Evolutionary conservation across 2,797 vertebrate species (phyloP).

Genomic region (Allobates femoralis): DNA sequence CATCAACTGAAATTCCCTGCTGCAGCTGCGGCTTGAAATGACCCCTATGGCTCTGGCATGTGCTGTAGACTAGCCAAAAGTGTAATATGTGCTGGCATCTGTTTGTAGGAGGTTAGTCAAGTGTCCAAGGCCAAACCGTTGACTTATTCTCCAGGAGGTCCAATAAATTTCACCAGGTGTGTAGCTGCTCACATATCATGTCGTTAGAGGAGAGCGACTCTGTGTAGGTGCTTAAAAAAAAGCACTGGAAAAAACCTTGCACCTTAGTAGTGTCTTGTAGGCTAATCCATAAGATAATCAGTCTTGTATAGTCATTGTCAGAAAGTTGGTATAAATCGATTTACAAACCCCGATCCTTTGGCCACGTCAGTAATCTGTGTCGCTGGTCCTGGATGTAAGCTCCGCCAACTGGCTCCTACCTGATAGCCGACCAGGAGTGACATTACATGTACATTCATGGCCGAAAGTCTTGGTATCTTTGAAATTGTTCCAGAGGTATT

Average conservation of each 20-base stretch:
- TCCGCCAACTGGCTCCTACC: too few species aligned
- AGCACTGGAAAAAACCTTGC: not conserved
- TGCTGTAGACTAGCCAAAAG: conserved; percentile 46
- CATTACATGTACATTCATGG: too few species aligned
- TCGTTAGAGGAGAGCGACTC: conserved; percentile 56
- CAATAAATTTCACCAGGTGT: conserved; percentile 42
- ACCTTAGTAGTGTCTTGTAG: too few species aligned
- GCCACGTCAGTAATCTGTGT: too few species aligned
- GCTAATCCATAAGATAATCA: not conserved
- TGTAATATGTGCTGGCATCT: conserved; percentile 59
- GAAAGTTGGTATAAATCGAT: too few species aligned
- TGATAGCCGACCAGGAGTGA: too few species aligned
- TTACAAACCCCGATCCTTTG: too few species aligned
- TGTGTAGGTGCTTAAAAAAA: conserved; percentile 47
- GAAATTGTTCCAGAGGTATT: too few species aligned
- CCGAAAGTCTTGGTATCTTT: too few species aligned
- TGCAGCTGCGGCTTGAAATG: conserved; percentile 40
- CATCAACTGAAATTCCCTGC: conserved; percentile 55
- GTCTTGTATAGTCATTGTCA: too few species aligned
- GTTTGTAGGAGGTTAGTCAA: conserved; percentile 51
- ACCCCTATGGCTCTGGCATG: conserved; percentile 52
- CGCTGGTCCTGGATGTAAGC: too few species aligned
- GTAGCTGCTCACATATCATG: conserved; percentile 37
- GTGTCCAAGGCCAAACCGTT: conserved; percentile 59
- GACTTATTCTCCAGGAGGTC: conserved; percentile 51